Evolutionary conservation across 2,797 vertebrate species (phyloP).

Genomic region (Streptopelia turtur): DNA sequence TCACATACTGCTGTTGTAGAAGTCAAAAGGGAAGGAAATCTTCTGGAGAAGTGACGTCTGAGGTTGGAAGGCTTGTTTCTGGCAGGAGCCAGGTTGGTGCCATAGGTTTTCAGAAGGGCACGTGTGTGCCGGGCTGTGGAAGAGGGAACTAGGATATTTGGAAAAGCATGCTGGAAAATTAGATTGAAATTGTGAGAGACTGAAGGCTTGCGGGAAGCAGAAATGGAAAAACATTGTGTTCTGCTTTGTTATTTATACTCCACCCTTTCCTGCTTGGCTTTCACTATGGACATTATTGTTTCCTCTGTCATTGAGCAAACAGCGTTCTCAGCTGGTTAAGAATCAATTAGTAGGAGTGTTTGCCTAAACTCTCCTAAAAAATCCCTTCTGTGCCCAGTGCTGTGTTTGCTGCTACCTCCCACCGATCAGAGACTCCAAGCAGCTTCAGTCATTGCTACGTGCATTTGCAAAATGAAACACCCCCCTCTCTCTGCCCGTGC

Average conservation of each 20-base stretch:
- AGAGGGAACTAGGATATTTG: neutral
- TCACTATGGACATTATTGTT: constrained; percentile 28
- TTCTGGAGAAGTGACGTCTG: neutral
- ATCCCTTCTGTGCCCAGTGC: neutral
- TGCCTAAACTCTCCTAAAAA: neutral
- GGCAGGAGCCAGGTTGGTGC: neutral
- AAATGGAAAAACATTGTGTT: constrained; percentile 63
- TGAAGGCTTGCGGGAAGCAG: constrained; percentile 31
- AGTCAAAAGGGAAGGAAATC: constrained; percentile 57
- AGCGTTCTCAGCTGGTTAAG: neutral
- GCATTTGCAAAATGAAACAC: neutral
- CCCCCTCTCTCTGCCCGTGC: fast-evolving
- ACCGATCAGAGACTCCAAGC: neutral
- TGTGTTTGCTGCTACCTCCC: neutral
- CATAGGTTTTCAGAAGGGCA: neutral
- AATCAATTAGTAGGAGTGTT: neutral
- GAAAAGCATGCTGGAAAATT: constrained; percentile 43
- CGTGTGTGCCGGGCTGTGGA: neutral
- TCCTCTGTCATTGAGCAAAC: neutral
- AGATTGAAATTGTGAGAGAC: constrained; percentile 6
- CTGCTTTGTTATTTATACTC: constrained; percentile 52
- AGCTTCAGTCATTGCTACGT: neutral
- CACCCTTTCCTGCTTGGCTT: constrained; percentile 65
- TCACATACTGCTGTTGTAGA: neutral
- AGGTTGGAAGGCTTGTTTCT: neutral